phyloP scores from a whole-genome alignment of 2,113 vertebrate species.

The Rana temporaria region DNA sequence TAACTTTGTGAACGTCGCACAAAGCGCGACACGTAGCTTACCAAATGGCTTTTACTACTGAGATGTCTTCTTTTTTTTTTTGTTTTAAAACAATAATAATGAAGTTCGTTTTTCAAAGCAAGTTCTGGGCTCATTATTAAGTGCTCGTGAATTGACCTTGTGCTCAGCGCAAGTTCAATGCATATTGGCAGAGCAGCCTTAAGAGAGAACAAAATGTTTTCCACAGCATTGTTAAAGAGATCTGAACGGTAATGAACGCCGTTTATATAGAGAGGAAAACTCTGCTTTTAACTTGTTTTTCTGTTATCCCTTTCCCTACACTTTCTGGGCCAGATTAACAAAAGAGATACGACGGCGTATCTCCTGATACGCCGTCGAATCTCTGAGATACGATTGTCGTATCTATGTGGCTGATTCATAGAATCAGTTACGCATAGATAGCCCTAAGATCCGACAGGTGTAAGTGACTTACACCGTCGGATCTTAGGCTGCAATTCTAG shows the following conservation, averaged over 20 bases:
- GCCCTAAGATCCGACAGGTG: too few species aligned
- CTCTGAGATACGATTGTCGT: too few species aligned
- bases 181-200: not conserved
- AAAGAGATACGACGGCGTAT: too few species aligned
- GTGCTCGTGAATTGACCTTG: constrained; percentile 27
- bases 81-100: constrained; percentile 52
- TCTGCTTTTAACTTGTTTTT: too few species aligned
- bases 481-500: too few species aligned
- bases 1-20: constrained; percentile 1
- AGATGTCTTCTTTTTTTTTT: constrained; percentile 20
- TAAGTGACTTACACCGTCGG: too few species aligned
- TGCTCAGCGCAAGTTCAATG: constrained; percentile 2
- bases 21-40: not conserved
- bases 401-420: too few species aligned
- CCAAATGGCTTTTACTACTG: not conserved
- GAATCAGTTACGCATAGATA: too few species aligned
- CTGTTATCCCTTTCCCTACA: too few species aligned
- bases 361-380: too few species aligned
- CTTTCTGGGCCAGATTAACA: too few species aligned
- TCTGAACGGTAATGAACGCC: not conserved
- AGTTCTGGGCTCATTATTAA: constrained; percentile 44
- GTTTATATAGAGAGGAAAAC: too few species aligned
- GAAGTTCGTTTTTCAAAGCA: constrained; percentile 26
- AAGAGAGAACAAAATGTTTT: constrained; percentile 19
- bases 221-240: not conserved